phyloP scores from a whole-genome alignment of 2,113 vertebrate species.

The Cisticola juncidis region DNA sequence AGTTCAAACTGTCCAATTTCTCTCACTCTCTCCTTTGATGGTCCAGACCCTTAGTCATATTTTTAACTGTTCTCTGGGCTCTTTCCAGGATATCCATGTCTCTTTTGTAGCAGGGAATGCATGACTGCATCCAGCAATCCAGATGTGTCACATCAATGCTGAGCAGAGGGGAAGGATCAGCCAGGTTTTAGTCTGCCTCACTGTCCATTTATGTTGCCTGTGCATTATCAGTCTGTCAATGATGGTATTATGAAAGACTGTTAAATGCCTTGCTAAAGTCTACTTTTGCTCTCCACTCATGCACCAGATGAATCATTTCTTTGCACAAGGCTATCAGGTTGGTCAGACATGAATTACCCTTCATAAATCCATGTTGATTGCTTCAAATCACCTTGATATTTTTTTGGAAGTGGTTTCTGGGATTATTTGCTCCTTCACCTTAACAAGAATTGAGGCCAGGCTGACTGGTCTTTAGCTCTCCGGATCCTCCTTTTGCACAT shows the following conservation, averaged over 20 bases:
- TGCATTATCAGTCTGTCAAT: background rate
- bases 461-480: background rate
- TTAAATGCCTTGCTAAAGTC: background rate
- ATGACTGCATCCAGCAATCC: background rate
- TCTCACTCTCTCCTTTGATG: background rate
- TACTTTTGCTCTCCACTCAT: background rate
- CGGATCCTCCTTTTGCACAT: background rate
- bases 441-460: background rate
- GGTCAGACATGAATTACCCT: background rate
- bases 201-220: background rate
- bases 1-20: fast-evolving
- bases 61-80: background rate
- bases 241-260: background rate
- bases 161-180: background rate
- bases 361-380: background rate
- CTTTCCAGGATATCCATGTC: background rate
- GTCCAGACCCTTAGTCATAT: background rate
- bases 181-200: background rate
- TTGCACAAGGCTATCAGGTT: background rate
- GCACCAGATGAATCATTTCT: background rate
- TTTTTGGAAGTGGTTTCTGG: background rate
- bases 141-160: background rate
- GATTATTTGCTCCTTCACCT: background rate
- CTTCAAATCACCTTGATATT: background rate
- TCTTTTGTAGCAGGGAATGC: background rate